Evolutionary conservation across 2,797 vertebrate genomes (phyloP), one percentile per base, ranked within the genome.

Genomic region (Jordanella pulchra): DNA sequence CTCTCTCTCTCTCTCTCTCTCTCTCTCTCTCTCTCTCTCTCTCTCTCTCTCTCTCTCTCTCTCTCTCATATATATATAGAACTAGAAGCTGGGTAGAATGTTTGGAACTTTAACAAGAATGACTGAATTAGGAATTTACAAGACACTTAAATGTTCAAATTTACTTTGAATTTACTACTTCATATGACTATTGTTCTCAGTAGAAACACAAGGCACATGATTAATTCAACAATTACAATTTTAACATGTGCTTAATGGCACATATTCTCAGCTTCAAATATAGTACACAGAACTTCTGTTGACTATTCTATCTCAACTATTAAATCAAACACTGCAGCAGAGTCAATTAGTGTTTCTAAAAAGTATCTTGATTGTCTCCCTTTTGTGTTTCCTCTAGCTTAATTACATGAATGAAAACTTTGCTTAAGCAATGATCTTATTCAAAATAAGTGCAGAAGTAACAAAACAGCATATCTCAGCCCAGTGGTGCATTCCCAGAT

Each of bases 371-470:
- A 89, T 93, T 92, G 91, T 89, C 91, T 92, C 90, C 81, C 82
- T 88, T 88, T 75, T 87, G 86, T 83, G 85, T 93, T 93, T 92
- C 85, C 79, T 91, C 81, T 69, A 91, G 87, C 93, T 94, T 94
- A 94, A 95, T 95, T 94, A 94, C 91, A 93, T 93, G 91, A 93
- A 88, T 92, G 92, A 94, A 93, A 93, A 94, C 92, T 93, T 93
- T 91, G 89, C 89, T 91, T 83, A 77, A 86, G 89, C 87, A 89
- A 89, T 75, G 79, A 84, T 87, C 73, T 84, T 82, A 76, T 77
- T 76, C 77, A 88, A 89, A 81, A 84, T 70, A 77, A 83, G 80
- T 85, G 87, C 80, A 83, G 82, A 86, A 68, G 81, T 82, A 89
- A 87, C 87, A 92, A 89, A 91, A 86, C 89, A 90, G 84, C 82